Evolutionary conservation across 1,140 invertebrate genomes (phyloP).

Genomic region (Anoplophora glabripennis): DNA sequence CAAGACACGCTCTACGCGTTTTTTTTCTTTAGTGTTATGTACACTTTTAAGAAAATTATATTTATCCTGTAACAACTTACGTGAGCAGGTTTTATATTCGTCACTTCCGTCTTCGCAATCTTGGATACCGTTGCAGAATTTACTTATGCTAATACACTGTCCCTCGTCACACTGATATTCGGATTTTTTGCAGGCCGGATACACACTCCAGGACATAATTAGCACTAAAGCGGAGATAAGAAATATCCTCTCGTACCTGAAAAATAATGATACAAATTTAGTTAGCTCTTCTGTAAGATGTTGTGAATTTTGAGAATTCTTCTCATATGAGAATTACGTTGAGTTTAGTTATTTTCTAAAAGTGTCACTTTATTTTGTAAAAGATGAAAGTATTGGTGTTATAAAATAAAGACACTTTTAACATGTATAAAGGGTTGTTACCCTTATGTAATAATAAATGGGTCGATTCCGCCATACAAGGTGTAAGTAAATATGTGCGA

Average conservation of each 20-base stretch:
- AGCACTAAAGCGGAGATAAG: constrained; percentile 12
- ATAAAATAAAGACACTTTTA: no score
- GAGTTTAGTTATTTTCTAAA: no score
- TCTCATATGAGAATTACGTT: no score
- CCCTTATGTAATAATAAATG: no score
- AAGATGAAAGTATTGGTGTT: no score
- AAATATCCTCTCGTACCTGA: constrained; percentile 20
- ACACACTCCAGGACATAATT: constrained; percentile 17
- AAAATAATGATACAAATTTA: no score
- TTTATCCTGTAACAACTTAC: constrained; percentile 58
- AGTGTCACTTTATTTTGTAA: no score
- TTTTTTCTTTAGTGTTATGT: constrained; percentile 1
- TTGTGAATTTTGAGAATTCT: no score
- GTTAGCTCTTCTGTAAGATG: no score
- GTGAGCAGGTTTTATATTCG: constrained; percentile 72
- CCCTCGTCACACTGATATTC: constrained; percentile 48
- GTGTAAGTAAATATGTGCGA: no score
- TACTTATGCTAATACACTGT: constrained; percentile 70
- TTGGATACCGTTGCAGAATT: constrained; percentile 74
- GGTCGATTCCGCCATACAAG: no score
- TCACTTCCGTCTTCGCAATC: constrained; percentile 78
- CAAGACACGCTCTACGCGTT: constrained; percentile 5
- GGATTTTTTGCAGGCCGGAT: constrained; percentile 24
- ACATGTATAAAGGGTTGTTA: no score
- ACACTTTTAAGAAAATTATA: constrained; percentile 1